phyloP scores from a whole-genome alignment of 2,797 vertebrate genomes.

The Acrocephalus scirpaceus region DNA sequence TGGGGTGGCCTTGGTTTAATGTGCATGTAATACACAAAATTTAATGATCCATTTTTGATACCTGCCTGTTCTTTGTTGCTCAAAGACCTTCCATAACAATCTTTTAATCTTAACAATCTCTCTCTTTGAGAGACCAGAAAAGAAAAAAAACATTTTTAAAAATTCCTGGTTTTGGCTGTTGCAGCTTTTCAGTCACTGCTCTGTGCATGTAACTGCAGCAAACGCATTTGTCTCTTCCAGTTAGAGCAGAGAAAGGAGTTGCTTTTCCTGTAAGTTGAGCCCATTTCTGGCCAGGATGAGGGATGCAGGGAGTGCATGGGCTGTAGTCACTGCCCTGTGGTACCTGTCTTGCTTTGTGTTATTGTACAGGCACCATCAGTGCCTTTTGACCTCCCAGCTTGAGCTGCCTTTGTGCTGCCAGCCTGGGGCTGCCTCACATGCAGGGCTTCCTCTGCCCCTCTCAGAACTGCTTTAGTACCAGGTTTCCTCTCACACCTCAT shows the following conservation, averaged over 20 bases:
- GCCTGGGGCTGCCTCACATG: not conserved
- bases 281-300: not conserved
- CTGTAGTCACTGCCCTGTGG: not conserved
- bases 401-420: not conserved
- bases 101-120: not conserved
- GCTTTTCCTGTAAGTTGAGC: not conserved
- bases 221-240: not conserved
- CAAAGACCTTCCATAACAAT: not conserved
- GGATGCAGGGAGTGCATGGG: fast-evolving
- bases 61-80: not conserved
- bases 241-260: not conserved
- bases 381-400: not conserved
- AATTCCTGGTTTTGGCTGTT: fast-evolving
- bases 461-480: not conserved
- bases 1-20: not conserved
- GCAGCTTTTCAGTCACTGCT: not conserved
- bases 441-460: not conserved
- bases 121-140: not conserved
- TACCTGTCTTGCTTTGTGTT: not conserved
- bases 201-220: not conserved
- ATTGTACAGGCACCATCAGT: not conserved
- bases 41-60: not conserved
- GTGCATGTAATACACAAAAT: not conserved
- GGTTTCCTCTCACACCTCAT: not conserved
- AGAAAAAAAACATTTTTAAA: not conserved